Conservation (phyloP, 2,113 vertebrate genomes). For the Ceyx margarethae region DNA sequence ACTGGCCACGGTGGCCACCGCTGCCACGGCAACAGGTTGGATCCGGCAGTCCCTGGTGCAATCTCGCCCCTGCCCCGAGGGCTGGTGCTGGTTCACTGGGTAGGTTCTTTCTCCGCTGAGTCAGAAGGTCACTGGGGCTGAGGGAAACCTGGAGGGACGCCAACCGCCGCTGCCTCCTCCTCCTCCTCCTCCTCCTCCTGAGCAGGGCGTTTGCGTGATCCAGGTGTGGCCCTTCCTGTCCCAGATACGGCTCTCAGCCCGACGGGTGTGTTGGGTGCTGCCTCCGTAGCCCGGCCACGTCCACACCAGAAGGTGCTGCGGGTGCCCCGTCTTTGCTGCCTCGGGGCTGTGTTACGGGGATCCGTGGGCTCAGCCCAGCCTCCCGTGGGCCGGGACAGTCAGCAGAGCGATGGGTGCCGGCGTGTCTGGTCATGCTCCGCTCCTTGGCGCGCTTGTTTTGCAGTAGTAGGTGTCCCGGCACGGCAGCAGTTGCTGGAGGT, state of each 20-base stretch:
- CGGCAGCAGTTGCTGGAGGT: background rate
- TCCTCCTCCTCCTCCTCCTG: background rate
- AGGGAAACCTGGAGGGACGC: conserved; percentile 22
- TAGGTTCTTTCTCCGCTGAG: conserved; percentile 63
- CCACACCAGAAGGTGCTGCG: background rate
- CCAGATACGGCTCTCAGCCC: background rate
- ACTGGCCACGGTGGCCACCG: rapidly evolving
- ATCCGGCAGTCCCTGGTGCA: background rate
- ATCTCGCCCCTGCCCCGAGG: background rate
- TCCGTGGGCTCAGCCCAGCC: background rate
- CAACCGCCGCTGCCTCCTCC: background rate
- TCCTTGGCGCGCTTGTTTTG: background rate
- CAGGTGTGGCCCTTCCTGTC: conserved; percentile 54
- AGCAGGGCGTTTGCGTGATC: background rate
- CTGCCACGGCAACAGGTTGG: background rate
- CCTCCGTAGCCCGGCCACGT: rapidly evolving
- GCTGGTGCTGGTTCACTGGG: conserved; percentile 31
- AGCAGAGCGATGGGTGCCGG: background rate
- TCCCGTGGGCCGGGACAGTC: background rate
- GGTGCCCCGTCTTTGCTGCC: background rate
- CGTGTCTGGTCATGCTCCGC: background rate
- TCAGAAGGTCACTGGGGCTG: conserved; percentile 74
- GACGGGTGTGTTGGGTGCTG: rapidly evolving
- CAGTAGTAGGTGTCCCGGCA: background rate
- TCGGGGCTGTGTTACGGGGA: rapidly evolving